phyloP scores from a whole-genome alignment of 2,797 vertebrate species.

The Nothura maculosa region DNA sequence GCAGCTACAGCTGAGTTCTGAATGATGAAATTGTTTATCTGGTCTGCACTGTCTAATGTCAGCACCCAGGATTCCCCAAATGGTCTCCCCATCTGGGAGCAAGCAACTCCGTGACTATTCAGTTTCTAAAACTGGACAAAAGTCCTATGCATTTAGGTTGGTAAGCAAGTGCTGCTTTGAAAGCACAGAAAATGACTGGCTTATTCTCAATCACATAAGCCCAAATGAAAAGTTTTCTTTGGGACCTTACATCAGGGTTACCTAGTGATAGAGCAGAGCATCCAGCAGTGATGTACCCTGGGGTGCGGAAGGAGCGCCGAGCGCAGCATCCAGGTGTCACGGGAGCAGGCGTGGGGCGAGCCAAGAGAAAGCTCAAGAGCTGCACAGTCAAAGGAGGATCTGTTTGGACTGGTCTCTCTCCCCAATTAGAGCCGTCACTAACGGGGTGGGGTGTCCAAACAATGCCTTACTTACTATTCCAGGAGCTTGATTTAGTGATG shows the following conservation, averaged over 20 bases:
- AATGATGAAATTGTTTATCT: not conserved
- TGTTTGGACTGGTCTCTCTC: constrained; percentile 17
- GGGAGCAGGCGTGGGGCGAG: not conserved
- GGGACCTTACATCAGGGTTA: accelerated
- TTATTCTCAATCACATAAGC: accelerated
- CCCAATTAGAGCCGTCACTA: not conserved
- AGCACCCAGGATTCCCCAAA: not conserved
- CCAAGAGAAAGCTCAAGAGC: not conserved
- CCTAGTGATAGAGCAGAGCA: accelerated
- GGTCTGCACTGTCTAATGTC: accelerated
- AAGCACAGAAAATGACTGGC: not conserved
- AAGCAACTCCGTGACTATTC: accelerated
- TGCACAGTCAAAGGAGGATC: not conserved
- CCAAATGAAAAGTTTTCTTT: not conserved
- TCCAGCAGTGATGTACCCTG: not conserved
- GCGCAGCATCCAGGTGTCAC: accelerated
- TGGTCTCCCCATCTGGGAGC: not conserved
- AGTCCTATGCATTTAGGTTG: not conserved
- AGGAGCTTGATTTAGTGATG: not conserved
- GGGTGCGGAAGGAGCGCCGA: not conserved
- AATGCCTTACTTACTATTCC: not conserved
- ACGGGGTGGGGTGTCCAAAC: not conserved
- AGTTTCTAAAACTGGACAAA: not conserved
- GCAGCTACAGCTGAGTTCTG: not conserved
- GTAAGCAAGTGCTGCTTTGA: not conserved